These are phyloP conservation scores for Stenopsyche tienmushanensis DNA, from an alignment of 1,140 invertebrate species.

Conservation along the genomic window DNA sequence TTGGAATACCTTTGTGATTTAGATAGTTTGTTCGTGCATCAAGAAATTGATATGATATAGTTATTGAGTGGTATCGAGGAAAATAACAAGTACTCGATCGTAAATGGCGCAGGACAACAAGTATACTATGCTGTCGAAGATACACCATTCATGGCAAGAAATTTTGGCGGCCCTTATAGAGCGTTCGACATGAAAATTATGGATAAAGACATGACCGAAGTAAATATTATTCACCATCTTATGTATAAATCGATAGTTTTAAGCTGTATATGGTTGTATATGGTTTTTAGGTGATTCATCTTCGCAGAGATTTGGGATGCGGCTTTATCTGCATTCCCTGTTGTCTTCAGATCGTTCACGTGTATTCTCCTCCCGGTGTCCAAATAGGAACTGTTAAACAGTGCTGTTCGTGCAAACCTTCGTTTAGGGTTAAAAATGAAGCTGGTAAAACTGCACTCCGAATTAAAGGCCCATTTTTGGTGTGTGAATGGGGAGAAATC, in stretches of 20 bases:
- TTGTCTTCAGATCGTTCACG: conserved; percentile 81
- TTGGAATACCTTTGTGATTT: conserved; percentile 91
- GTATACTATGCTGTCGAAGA: conserved; percentile 85
- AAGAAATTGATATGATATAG: conserved; percentile 84
- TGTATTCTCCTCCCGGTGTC: no score
- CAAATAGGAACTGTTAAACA: conserved; percentile 80
- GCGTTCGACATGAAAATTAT: no score
- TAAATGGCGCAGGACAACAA: conserved; percentile 75
- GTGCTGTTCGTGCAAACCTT: conserved; percentile 80
- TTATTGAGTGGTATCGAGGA: conserved; percentile 83
- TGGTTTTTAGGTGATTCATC: conserved; percentile 72
- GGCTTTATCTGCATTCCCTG: conserved; percentile 79
- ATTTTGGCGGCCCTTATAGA: conserved; percentile 77
- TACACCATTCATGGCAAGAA: conserved; percentile 74
- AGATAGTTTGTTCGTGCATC: conserved; percentile 85
- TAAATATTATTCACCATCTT: no score
- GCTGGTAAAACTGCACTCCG: conserved; percentile 73
- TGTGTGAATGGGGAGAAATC: conserved; percentile 79
- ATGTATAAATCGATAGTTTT: no score
- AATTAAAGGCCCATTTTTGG: conserved; percentile 84
- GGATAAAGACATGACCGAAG: conserved; percentile 89
- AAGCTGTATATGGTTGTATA: no score
- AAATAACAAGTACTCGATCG: conserved; percentile 83
- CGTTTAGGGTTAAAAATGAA: conserved; percentile 77
- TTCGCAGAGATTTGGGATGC: conserved; percentile 74